Evolutionary conservation across 2,888 invertebrate species (phyloP).

Genomic region (Ennomos erosarius): DNA sequence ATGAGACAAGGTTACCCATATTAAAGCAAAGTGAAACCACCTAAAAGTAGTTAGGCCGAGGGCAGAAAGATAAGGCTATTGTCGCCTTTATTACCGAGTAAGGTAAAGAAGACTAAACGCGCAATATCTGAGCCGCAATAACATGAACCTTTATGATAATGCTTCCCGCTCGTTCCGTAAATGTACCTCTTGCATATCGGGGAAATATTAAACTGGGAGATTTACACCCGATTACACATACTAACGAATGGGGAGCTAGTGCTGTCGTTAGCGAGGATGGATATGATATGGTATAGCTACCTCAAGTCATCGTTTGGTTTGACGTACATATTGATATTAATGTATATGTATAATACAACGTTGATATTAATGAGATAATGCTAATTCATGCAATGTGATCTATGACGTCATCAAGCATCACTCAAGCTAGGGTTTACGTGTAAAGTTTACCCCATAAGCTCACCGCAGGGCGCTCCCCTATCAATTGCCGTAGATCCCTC

Average conservation of each 20-base stretch:
- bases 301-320: not conserved
- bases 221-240: constrained; percentile 31
- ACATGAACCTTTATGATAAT: constrained; percentile 68
- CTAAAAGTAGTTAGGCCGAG: constrained; percentile 37
- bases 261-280: constrained; percentile 2
- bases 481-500: constrained; percentile 68
- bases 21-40: constrained; percentile 33
- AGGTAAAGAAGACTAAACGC: constrained; percentile 57
- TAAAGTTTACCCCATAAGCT: constrained; percentile 81
- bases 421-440: constrained; percentile 66
- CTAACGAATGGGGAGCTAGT: constrained; percentile 24
- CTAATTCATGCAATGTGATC: constrained; percentile 43
- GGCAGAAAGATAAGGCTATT: constrained; percentile 54
- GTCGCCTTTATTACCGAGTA: constrained; percentile 51
- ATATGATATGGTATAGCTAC: constrained; percentile 8
- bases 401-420: constrained; percentile 64
- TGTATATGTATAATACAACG: too few relatives aligned
- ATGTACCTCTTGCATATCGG: constrained; percentile 53
- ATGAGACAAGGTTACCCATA: constrained; percentile 25
- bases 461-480: constrained; percentile 79
- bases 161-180: constrained; percentile 48
- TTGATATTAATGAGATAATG: not conserved
- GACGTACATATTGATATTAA: too few relatives aligned
- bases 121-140: constrained; percentile 63
- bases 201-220: constrained; percentile 50